phyloP scores from a whole-genome alignment of 2,888 invertebrate species.

The Pseudococcus jackbeardsleyi region DNA sequence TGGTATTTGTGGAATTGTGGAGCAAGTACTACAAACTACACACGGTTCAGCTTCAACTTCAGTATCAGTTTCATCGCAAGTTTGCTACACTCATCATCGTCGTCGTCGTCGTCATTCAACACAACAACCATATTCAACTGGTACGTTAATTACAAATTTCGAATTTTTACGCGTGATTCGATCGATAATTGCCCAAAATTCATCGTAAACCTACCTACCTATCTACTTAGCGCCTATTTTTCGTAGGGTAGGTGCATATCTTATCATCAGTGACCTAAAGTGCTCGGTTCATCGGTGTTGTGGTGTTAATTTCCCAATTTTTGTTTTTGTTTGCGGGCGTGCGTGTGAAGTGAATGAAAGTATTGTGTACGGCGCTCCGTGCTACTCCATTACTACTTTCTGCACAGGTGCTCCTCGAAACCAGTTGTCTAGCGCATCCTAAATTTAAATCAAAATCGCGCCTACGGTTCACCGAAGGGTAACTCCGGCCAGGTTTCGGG shows the following conservation, averaged over 20 bases:
- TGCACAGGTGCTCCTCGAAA: neutral
- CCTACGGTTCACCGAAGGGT: neutral
- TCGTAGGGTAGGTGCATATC: too few species aligned
- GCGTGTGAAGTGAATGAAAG: too few species aligned
- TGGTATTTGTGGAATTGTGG: neutral
- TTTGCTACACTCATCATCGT: neutral
- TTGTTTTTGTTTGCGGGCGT: too few species aligned
- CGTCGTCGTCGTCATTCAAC: neutral
- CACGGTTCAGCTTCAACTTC: neutral
- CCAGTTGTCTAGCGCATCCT: neutral
- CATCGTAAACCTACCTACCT: neutral
- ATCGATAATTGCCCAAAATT: neutral
- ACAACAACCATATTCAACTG: neutral
- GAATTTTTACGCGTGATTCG: neutral
- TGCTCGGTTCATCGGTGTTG: too few species aligned
- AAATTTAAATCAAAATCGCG: neutral
- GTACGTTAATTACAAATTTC: neutral
- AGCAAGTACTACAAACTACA: neutral
- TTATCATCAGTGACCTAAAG: too few species aligned
- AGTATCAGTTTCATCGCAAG: neutral
- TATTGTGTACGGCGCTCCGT: too few species aligned
- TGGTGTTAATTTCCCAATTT: too few species aligned
- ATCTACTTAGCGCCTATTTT: too few species aligned
- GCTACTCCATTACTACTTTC: neutral
- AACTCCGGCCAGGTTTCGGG: neutral